These are phyloP conservation scores for Paralinhomoeus sp. DNA, from an alignment of 2,888 invertebrate species.

Conservation along the genomic window DNA sequence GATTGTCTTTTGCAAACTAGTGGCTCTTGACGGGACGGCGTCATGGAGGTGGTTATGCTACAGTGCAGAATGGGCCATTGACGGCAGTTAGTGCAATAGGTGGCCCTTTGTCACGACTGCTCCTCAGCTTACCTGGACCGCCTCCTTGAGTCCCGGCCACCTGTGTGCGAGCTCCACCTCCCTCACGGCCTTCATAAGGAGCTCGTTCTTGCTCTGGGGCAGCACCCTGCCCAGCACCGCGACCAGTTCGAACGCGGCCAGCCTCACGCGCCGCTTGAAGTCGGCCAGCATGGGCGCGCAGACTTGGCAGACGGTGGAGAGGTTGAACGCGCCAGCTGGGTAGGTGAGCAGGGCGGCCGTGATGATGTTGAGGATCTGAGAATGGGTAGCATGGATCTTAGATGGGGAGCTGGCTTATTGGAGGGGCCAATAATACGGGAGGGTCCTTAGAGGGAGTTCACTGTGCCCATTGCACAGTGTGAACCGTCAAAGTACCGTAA, in stretches of 20 bases:
- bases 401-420: too few relatives aligned
- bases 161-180: conserved; percentile 27
- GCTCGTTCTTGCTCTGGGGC: conserved; percentile 33
- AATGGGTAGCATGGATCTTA: too few relatives aligned
- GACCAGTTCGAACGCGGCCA: conserved; percentile 51
- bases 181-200: conserved; percentile 35
- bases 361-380: conserved; percentile 44
- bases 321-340: conserved; percentile 49
- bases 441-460: too few relatives aligned
- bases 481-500: too few relatives aligned
- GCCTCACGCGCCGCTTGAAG: conserved; percentile 49
- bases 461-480: too few relatives aligned
- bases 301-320: conserved; percentile 28
- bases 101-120: too few relatives aligned
- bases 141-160: conserved; percentile 29
- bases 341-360: conserved; percentile 53
- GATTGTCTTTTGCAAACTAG: too few relatives aligned
- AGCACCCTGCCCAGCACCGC: conserved; percentile 52
- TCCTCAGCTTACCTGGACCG: conserved; percentile 10
- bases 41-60: too few relatives aligned
- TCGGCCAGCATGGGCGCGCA: conserved; percentile 34
- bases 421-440: too few relatives aligned
- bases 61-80: too few relatives aligned
- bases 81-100: too few relatives aligned
- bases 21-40: too few relatives aligned